Percentiles rank a stretch among this genome's conserved stretches.
phyloP scores from a whole-genome alignment of 2,113 vertebrate species.

The Bos taurus region ARS-UCD2.0 NC_037338.1:35394001-35394500 shows the following conservation, averaged over 20 bases:
- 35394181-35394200: background rate
- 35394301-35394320: background rate
- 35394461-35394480: constrained; percentile 16
- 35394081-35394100: background rate
- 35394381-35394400: background rate
- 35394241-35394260: background rate
- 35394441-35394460: background rate
- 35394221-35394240: background rate
- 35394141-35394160: background rate
- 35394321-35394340: background rate
- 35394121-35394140: background rate
- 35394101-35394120: background rate
- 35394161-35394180: background rate
- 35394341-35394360: background rate
- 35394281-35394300: background rate
- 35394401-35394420: background rate
- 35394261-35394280: constrained; percentile 1
- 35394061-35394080: background rate
- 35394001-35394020: background rate
- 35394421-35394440: background rate
- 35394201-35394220: background rate
- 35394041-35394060: background rate
- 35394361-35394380: background rate
- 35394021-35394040: background rate
- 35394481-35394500: constrained; percentile 49